Evolutionary conservation across 1,140 invertebrate genomes (phyloP), one percentile per base, ranked within the genome.

Genomic region (Apis florea): DNA sequence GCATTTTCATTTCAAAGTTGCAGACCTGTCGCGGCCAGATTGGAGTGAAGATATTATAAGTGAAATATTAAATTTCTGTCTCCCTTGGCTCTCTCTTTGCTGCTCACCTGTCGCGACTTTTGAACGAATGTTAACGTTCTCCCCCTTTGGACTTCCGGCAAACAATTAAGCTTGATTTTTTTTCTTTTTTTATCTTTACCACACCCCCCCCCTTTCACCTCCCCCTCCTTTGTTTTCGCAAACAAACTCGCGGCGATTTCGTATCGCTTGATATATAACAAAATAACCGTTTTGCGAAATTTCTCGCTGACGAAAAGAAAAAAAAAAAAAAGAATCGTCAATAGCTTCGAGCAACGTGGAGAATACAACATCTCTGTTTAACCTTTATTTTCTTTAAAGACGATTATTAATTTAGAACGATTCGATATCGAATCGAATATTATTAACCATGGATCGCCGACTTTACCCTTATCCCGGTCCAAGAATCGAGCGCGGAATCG

Each of bases 1-100:
- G 89, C 90, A 91, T 92, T 92, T 92, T 92, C 91, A 91, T 92
- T 92, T 90, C 84, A 87, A 92, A 92, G 88, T 92, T 90, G 86
- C 89, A 82, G 84, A 90, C 85, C 90, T 92, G 91, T 92, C 91
- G 87, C 82, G 83, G 85, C 83, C 89, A 91, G 91, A 93, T 93
- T 90, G 90, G 89, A 91, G 72, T 59, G 83, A 89, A 91, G 91
- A 92, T 92, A 91, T 91, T 92, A 91, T 91, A 91, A 91, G 90
- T 91, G 86, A 93, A 91, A 92, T 92, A 91, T 92, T 92, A 90
- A 91, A 91, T 90, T 88, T 85, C 74, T 80, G 77, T 68, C 80
- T 88, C 82, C 82, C 86, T 76, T 82, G 77, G 31, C 56, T 83
- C 83, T 83, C 83, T 69, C 58, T 72, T 85, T 85, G 73, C 54